Evolutionary conservation across 2,797 vertebrate species (phyloP).

Genomic region (Scleropages formosus): DNA sequence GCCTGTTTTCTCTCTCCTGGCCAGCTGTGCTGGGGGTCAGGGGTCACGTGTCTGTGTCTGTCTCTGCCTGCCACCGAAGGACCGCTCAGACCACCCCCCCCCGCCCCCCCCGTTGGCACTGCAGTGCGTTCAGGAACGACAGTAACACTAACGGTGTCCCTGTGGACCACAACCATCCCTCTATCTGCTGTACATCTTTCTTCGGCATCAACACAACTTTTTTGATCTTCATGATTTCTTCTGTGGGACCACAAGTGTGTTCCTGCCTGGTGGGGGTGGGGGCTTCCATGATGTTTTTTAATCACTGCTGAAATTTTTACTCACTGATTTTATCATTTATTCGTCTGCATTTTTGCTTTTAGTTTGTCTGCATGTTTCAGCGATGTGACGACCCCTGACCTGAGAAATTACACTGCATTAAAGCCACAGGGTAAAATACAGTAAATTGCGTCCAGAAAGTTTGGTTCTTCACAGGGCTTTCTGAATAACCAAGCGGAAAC

Average conservation of each 20-base stretch:
- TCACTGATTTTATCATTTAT: not conserved
- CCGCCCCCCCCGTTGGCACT: not conserved
- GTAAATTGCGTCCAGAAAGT: too few species aligned
- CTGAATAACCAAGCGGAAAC: too few species aligned
- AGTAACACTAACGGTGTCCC: slow-evolving; percentile 3
- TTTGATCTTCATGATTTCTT: too few species aligned
- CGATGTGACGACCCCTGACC: too few species aligned
- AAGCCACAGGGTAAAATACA: too few species aligned
- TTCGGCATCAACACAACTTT: not conserved
- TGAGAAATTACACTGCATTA: too few species aligned
- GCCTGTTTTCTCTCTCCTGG: slow-evolving; percentile 14
- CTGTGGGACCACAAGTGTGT: slow-evolving; percentile 3
- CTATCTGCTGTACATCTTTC: slow-evolving; percentile 1
- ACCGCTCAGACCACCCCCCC: not conserved
- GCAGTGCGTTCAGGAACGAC: not conserved
- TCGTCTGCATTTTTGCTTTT: too few species aligned
- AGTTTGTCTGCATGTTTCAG: too few species aligned
- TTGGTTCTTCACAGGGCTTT: too few species aligned
- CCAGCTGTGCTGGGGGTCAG: slow-evolving; percentile 20
- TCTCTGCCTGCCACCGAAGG: slow-evolving; percentile 20
- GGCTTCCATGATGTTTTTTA: not conserved
- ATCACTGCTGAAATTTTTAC: not conserved
- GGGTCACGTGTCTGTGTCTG: slow-evolving; percentile 7
- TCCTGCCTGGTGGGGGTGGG: not conserved
- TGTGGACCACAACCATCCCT: not conserved